Percentiles rank a stretch among this genome's conserved stretches.
These are phyloP conservation scores for Pogonocherus hispidulus DNA, from an alignment of 2,888 invertebrate genomes.

Conservation along the genomic window DNA sequence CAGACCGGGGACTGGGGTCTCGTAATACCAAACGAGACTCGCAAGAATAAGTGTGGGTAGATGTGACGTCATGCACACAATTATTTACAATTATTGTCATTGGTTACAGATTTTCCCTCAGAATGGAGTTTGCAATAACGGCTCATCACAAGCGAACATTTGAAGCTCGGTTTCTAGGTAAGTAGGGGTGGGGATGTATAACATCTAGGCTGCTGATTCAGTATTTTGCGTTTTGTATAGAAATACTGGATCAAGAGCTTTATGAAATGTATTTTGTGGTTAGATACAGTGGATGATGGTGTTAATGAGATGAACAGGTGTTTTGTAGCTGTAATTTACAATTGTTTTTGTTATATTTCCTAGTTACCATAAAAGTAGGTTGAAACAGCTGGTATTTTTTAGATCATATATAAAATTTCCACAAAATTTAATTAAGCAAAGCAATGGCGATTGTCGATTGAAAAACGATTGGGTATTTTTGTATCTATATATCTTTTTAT, in stretches of 20 bases:
- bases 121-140: constrained; percentile 53
- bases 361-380: background rate
- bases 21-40: background rate
- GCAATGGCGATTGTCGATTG: no score
- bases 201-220: constrained; percentile 5
- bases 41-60: constrained; percentile 53
- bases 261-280: background rate
- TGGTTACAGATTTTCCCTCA: constrained; percentile 29
- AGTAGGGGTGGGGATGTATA: constrained; percentile 21
- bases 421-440: no score
- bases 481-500: no score
- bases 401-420: no score
- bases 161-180: constrained; percentile 37
- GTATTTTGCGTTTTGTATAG: background rate
- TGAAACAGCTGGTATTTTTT: no score
- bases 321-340: constrained; percentile 20
- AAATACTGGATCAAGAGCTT: background rate
- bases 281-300: constrained; percentile 13
- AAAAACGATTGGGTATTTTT: no score
- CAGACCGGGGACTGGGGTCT: constrained; percentile 33
- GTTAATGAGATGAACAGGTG: constrained; percentile 28
- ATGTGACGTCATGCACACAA: constrained; percentile 60
- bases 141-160: constrained; percentile 44
- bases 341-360: background rate
- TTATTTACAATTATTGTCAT: constrained; percentile 40